Evolutionary conservation across 92 coral and sea anemone genomes (phyloP).

Genomic region (Heteractis magnifica): DNA sequence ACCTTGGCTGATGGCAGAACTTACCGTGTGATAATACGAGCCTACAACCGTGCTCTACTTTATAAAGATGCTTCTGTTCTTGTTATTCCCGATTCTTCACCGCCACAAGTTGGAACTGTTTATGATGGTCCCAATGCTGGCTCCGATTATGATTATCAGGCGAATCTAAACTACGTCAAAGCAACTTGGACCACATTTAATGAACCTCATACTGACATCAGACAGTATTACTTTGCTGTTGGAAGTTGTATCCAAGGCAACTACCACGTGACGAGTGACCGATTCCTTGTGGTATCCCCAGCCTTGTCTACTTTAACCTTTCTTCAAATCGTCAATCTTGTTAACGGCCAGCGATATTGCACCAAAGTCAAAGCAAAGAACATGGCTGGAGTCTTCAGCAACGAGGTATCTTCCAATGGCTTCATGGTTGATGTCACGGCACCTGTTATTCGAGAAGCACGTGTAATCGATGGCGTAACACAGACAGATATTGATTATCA

Average conservation of each 20-base stretch:
- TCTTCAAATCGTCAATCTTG: conserved; percentile 53
- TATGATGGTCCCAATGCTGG: conserved; percentile 65
- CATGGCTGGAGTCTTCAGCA: conserved; percentile 73
- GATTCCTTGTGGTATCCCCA: conserved; percentile 58
- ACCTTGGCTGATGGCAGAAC: conserved; percentile 61
- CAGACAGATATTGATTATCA: conserved; percentile 82
- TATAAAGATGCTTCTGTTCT: conserved; percentile 70
- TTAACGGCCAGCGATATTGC: conserved; percentile 87
- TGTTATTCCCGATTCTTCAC: conserved; percentile 68
- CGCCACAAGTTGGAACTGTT: conserved; percentile 68
- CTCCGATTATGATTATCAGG: conserved; percentile 70
- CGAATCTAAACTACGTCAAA: conserved; percentile 42
- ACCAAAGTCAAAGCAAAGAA: conserved; percentile 81
- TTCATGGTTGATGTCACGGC: conserved; percentile 72
- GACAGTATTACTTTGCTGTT: conserved; percentile 74
- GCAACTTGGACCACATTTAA: conserved; percentile 79
- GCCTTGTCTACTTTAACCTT: conserved; percentile 56
- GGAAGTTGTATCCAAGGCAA: conserved; percentile 81
- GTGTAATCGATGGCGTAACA: conserved; percentile 73
- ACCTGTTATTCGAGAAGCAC: conserved; percentile 67
- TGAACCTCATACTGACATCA: conserved; percentile 61
- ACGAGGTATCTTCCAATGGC: conserved; percentile 81
- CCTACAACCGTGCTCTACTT: conserved; percentile 71
- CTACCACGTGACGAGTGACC: conserved; percentile 82
- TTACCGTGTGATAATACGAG: conserved; percentile 73